Evolutionary conservation across 37 sponge, comb jelly and placozoan species (phyloP).

Genomic region (Oopsacas minuta): DNA sequence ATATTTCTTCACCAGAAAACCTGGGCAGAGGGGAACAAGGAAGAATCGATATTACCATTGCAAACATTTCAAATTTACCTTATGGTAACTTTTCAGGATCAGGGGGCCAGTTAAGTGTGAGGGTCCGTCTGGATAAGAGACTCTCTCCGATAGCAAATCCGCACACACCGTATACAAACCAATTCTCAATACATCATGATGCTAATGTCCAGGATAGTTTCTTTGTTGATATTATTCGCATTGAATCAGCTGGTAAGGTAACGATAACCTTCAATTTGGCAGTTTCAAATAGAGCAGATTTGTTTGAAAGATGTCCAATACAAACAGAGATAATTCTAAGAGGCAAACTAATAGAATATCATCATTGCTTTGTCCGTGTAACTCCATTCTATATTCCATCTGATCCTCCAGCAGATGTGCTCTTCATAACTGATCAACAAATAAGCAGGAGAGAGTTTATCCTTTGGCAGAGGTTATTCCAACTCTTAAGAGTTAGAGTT

Average conservation of each 20-base stretch:
- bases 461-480: constrained; percentile 58
- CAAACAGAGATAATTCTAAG: constrained; percentile 56
- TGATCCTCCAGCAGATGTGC: constrained; percentile 47
- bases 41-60: constrained; percentile 44
- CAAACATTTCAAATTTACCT: constrained; percentile 55
- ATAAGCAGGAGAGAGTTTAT: constrained; percentile 53
- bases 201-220: constrained; percentile 52
- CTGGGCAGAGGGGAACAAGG: constrained; percentile 54
- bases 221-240: constrained; percentile 40
- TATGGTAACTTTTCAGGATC: constrained; percentile 47
- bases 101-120: constrained; percentile 44
- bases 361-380: constrained; percentile 45
- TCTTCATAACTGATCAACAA: constrained; percentile 41
- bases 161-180: constrained; percentile 39
- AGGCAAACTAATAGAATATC: constrained; percentile 67
- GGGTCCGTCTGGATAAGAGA: constrained; percentile 52
- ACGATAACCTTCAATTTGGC: constrained; percentile 39
- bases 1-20: constrained; percentile 39
- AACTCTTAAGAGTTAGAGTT: constrained; percentile 35
- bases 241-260: constrained; percentile 37
- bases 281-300: constrained; percentile 60
- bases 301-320: constrained; percentile 56
- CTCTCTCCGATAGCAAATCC: constrained; percentile 42
- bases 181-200: constrained; percentile 35
- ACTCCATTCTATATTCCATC: constrained; percentile 48